Base-by-base conservation (phyloP, 2,888 invertebrate species). In the Mylabris sibirica region DNA sequence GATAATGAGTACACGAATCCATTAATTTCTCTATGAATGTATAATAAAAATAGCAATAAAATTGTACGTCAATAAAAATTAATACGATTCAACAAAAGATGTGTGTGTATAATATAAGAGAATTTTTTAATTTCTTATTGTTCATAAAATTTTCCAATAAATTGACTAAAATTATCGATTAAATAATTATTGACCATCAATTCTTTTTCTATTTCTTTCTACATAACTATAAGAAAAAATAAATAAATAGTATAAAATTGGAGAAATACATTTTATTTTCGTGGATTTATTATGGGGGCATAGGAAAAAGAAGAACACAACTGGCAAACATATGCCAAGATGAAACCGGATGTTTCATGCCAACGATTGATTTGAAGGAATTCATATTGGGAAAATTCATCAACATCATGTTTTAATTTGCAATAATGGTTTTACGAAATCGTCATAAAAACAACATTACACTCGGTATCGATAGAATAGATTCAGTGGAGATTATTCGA, bases 301-400 rank as follows among this genome's bases (percentile, higher is more conserved):
- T 41, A 61, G 41, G 63, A n/a, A 60, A 65, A 70, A 72, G 65
- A 67, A 66, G 70, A 80, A 66, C 71, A 80, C 82, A 82, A 81
- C 82, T 82, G 82, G 82, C 81, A 79, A 80, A 79, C 82, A 82
- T 75, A 81, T 82, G 82, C 80, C 77, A 77, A 78, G 66, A 73
- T 74, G 73, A 74, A 75, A 80, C 82, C 82, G 82, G 82, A 82
- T 82, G 81, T 77, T 75, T 73, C 76, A 78, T 81, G 80, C 80
- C 80, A 81, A 75, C 80, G 79, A 81, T 81, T 78, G 81, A 82
- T 80, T 81, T 81, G 81, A 81, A 72, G 77, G 79, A 80, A 79
- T 80, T 82, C 82, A 77, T 79, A 81, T 79, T 78, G 82, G 71
- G 72, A 72, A n/a, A n/a, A 70, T 74, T 73, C 69, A 72, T 66